Percentiles rank a stretch among this genome's conserved stretches.
phyloP scores from a whole-genome alignment of 2,113 vertebrate genomes.

The Oncorhynchus mykiss region DNA sequence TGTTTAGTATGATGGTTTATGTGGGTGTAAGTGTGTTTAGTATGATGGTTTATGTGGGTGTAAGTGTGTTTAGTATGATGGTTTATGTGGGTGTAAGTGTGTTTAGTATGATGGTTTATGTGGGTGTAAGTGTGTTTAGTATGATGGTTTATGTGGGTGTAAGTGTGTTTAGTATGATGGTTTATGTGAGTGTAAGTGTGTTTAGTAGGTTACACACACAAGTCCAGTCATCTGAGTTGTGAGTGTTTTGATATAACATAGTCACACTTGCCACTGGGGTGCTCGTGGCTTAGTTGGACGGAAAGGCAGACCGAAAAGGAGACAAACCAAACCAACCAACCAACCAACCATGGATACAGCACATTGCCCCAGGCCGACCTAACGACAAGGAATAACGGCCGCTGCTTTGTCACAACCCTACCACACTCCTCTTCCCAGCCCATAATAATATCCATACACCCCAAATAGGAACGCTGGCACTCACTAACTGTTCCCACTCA shows the following conservation, averaged over 20 bases:
- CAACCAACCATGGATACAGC: slow-evolving; percentile 44
- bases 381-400: slow-evolving; percentile 44
- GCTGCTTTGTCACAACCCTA: slow-evolving; percentile 34
- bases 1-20: not conserved
- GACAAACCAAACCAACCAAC: slow-evolving; percentile 37
- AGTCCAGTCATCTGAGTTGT: not conserved
- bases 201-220: not conserved
- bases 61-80: not conserved
- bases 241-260: slow-evolving; percentile 24
- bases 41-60: not conserved
- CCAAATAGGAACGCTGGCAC: slow-evolving; percentile 41
- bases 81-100: not conserved
- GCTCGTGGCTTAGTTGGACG: slow-evolving; percentile 44
- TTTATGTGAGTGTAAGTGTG: not conserved
- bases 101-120: not conserved
- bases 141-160: too few relatives aligned
- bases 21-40: not conserved
- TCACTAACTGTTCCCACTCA: slow-evolving; percentile 53
- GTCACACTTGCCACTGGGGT: slow-evolving; percentile 28
- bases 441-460: slow-evolving; percentile 50
- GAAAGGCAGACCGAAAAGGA: slow-evolving; percentile 46
- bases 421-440: slow-evolving; percentile 39
- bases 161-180: not conserved
- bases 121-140: not conserved
- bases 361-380: slow-evolving; percentile 35